Conservation (phyloP, 2,113 vertebrate species). For the Scalopus aquaticus region DNA sequence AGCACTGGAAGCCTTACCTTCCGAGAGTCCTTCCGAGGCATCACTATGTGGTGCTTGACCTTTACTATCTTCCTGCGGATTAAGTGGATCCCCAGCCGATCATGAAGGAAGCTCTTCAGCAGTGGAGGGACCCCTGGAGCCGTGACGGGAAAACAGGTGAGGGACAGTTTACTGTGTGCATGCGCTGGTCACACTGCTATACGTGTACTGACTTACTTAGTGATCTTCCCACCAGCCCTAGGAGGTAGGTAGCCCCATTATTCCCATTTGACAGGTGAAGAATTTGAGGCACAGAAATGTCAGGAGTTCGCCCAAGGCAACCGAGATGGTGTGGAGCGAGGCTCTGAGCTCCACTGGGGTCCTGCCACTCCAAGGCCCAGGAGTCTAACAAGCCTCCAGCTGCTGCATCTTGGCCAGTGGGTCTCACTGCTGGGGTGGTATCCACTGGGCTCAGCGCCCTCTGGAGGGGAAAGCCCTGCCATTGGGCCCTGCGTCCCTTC, state of each 20-base stretch:
- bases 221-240: neutral
- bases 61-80: slow-evolving; percentile 76
- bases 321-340: neutral
- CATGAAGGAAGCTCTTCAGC: slow-evolving; percentile 88
- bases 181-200: neutral
- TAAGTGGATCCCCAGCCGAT: slow-evolving; percentile 87
- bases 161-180: neutral
- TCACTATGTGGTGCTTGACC: slow-evolving; percentile 72
- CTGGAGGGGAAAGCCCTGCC: neutral
- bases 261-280: neutral
- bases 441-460: neutral
- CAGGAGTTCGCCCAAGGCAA: neutral
- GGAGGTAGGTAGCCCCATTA: neutral
- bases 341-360: neutral
- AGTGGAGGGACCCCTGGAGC: slow-evolving; percentile 86
- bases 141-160: slow-evolving; percentile 22
- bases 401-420: neutral
- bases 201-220: neutral
- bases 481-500: neutral
- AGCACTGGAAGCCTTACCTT: slow-evolving; percentile 83
- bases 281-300: neutral
- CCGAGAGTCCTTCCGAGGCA: slow-evolving; percentile 79
- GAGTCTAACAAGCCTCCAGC: neutral
- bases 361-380: neutral
- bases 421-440: neutral